These are phyloP conservation scores for Pelobates cultripes DNA, from an alignment of 2,797 vertebrate genomes.

Conservation along the genomic window DNA sequence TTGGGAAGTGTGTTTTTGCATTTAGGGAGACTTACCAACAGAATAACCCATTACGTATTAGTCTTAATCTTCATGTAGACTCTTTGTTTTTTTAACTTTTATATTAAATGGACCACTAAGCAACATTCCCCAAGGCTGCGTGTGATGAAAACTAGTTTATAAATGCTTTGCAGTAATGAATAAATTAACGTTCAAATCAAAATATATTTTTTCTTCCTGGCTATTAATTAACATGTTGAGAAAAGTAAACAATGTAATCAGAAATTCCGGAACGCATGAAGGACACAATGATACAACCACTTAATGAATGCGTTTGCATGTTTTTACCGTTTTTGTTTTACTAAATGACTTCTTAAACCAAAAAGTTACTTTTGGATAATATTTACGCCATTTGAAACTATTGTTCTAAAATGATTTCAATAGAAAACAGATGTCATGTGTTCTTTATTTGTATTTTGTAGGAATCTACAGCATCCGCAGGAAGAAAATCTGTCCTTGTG, in stretches of 20 bases:
- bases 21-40: too few relatives aligned
- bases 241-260: slow-evolving; percentile 25
- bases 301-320: slow-evolving; percentile 23
- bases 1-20: too few relatives aligned
- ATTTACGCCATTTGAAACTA: slow-evolving; percentile 11
- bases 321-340: slow-evolving; percentile 2
- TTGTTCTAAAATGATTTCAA: slow-evolving; percentile 18
- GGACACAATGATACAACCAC: neutral
- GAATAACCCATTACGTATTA: too few relatives aligned
- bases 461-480: slow-evolving; percentile 16
- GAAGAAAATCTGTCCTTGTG: slow-evolving; percentile 3
- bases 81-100: too few relatives aligned
- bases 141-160: neutral
- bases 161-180: slow-evolving; percentile 8
- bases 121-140: neutral
- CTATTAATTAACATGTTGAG: neutral
- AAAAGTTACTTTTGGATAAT: neutral
- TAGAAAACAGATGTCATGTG: slow-evolving; percentile 37
- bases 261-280: neutral
- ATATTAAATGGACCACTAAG: slow-evolving; percentile 2
- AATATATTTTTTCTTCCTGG: neutral
- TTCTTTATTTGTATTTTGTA: slow-evolving; percentile 44
- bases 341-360: neutral
- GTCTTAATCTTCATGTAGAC: too few relatives aligned
- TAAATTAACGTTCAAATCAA: neutral